These are phyloP conservation scores for Sturmia bella DNA, from an alignment of 2,888 invertebrate species.

Conservation along the genomic window DNA sequence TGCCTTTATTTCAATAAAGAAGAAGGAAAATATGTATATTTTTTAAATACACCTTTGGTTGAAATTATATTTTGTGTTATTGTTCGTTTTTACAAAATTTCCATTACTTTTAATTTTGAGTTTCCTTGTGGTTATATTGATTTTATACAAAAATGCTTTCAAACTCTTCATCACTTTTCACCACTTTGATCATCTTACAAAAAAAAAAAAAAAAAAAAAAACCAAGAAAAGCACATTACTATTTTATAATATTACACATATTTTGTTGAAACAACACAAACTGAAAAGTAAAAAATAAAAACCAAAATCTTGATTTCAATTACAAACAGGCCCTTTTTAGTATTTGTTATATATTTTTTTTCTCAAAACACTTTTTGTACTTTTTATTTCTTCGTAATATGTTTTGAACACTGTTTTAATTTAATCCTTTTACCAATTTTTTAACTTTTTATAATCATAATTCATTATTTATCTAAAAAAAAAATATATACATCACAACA, in stretches of 20 bases:
- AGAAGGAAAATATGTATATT: constrained; percentile 21
- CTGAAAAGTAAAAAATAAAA: too few relatives aligned
- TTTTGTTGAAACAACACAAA: constrained; percentile 44
- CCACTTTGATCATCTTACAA: constrained; percentile 53
- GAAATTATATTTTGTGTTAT: constrained; percentile 43
- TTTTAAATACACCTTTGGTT: constrained; percentile 29
- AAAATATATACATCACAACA: constrained; percentile 73
- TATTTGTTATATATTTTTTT: constrained; percentile 29
- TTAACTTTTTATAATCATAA: constrained; percentile 65
- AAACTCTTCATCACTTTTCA: constrained; percentile 60
- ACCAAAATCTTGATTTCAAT: constrained; percentile 47
- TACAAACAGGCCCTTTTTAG: constrained; percentile 19
- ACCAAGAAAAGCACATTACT: constrained; percentile 61
- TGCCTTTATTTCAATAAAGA: constrained; percentile 4
- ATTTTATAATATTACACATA: constrained; percentile 47
- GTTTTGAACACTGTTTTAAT: constrained; percentile 27
- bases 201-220: too few relatives aligned
- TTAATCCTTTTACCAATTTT: constrained; percentile 50
- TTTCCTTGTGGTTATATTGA: constrained; percentile 35
- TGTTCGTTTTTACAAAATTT: constrained; percentile 59
- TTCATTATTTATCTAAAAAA: constrained; percentile 68
- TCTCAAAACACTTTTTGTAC: constrained; percentile 27
- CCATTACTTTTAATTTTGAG: constrained; percentile 40
- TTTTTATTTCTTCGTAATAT: constrained; percentile 20
- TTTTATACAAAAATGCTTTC: constrained; percentile 63